phyloP scores from a whole-genome alignment of 2,797 vertebrate species.

The Notamacropus eugenii region DNA sequence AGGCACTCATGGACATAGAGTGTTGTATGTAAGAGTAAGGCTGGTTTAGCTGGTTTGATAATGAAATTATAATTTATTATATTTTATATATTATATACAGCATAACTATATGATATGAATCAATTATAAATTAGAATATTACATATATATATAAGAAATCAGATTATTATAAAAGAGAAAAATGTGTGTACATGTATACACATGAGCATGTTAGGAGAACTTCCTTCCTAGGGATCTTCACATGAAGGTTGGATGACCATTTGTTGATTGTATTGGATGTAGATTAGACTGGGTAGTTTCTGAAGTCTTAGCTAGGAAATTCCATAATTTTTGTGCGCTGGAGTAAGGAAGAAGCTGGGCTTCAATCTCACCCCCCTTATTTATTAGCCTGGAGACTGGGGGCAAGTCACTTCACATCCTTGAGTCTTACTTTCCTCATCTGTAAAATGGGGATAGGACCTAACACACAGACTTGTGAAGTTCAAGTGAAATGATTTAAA shows the following conservation, averaged over 20 bases:
- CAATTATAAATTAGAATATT: not conserved
- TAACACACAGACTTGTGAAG: not conserved
- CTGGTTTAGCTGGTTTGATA: not conserved
- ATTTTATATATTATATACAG: too few relatives aligned
- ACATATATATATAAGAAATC: not conserved
- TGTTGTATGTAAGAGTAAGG: not conserved
- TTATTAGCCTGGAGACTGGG: not conserved
- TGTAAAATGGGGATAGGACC: not conserved
- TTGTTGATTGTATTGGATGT: not conserved
- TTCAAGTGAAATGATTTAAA: not conserved
- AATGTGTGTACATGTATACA: not conserved
- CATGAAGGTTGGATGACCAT: not conserved
- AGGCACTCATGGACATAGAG: not conserved
- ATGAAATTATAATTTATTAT: not conserved
- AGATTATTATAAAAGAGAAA: not conserved
- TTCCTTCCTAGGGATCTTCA: not conserved
- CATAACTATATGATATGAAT: too few relatives aligned
- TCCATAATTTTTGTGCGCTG: not conserved
- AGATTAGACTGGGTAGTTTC: not conserved
- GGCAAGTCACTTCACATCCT: not conserved
- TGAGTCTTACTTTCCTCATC: not conserved
- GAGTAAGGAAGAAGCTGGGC: not conserved
- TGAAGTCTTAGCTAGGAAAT: not conserved
- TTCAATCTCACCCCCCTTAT: not conserved
- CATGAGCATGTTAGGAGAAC: not conserved